Base-by-base conservation (phyloP, 1,140 invertebrate genomes). In the Neodiprion virginianus region DNA sequence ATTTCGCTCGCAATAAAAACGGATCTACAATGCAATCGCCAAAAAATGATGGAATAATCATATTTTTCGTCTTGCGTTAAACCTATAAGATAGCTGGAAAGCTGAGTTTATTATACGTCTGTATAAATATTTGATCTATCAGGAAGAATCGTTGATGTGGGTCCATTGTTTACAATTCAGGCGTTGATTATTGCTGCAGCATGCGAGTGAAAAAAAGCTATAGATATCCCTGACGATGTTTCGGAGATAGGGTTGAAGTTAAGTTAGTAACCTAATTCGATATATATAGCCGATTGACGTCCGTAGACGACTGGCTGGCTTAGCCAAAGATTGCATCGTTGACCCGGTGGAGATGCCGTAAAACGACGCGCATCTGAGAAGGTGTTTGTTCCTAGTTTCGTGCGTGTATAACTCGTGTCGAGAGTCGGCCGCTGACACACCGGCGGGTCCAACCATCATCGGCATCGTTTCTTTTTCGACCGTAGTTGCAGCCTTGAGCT, bases 211-310 rank as follows among this genome's bases (percentile, higher is more conserved):
- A 40, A 61, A 17, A 17, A 14, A 61, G 11, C 53, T 61, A 61
- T 61, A 61, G 53, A 61, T 17, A 61, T 17, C 53, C 53, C 53
- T 61, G n/a, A 61, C 53, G 53, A 61, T 8, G 53, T 8, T 61
- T 61, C 53, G 53, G n/a, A 61, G 53, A 61, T 61, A 61, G 53
- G 53, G 53, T 61, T 61, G n/a, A 21, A 47, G 67, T 69, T 47
- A 69, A 47, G 40, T 47, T 4, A 69, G 67, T 69, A 69, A 69
- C 67, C 67, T 47, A 69, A 69, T 69, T 69, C 67, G 40, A 23
- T 69, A 69, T 69, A 69, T 69, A 69, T 69, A 69, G 67, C 14
- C 67, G 67, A 69, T 69, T 69, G 67, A 69, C 67, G 67, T 69
- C 21, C 11, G 67, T 23, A 47, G 40, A 47, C 17, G 67, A 23